Evolutionary conservation across 2,888 invertebrate genomes (phyloP).

Genomic region (Arrhopalites spinosus): DNA sequence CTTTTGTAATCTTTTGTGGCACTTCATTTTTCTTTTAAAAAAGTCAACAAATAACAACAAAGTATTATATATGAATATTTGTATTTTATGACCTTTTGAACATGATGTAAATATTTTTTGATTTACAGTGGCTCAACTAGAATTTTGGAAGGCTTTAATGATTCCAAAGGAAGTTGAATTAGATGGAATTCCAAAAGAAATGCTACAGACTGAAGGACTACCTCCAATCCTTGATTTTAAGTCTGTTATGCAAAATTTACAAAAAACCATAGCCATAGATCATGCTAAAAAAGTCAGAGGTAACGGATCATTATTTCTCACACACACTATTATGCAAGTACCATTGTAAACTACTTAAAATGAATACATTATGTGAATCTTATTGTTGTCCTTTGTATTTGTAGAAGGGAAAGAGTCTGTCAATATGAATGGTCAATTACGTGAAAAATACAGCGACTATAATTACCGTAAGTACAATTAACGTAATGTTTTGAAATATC

Average conservation of each 20-base stretch:
- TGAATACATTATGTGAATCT: not conserved
- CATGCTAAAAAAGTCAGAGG: slow-evolving; percentile 39
- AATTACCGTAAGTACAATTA: slow-evolving; percentile 23
- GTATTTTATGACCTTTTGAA: too few relatives aligned
- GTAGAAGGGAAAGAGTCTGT: slow-evolving; percentile 31
- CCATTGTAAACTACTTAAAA: not conserved
- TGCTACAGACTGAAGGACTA: not conserved
- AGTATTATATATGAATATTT: too few relatives aligned
- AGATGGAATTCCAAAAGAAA: not conserved
- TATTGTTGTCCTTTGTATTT: not conserved
- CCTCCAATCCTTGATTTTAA: slow-evolving; percentile 13
- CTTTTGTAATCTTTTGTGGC: too few relatives aligned
- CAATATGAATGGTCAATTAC: slow-evolving; percentile 29
- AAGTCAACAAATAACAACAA: too few relatives aligned
- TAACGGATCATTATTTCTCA: not conserved
- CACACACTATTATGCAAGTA: too few relatives aligned
- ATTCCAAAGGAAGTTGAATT: not conserved
- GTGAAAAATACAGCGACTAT: slow-evolving; percentile 26
- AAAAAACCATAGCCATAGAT: slow-evolving; percentile 22
- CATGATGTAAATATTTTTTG: too few relatives aligned
- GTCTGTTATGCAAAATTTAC: slow-evolving; percentile 23
- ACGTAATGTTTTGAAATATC: not conserved
- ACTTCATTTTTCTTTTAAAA: too few relatives aligned
- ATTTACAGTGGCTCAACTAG: not conserved
- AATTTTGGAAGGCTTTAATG: not conserved